These are phyloP conservation scores for Grapholita molesta DNA, from an alignment of 1,140 invertebrate species.

Conservation along the genomic window DNA sequence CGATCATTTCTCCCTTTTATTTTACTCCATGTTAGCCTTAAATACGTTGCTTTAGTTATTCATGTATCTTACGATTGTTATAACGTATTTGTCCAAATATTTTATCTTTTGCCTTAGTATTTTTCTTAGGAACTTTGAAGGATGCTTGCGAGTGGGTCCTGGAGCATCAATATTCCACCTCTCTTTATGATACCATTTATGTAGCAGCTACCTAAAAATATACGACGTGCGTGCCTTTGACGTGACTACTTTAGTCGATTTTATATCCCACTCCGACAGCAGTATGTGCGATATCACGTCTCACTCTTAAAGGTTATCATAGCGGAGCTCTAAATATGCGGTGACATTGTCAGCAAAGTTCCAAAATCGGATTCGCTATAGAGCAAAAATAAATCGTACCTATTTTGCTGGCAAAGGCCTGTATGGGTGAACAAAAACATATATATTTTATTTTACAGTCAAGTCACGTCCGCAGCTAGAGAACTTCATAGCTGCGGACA, in stretches of 20 bases:
- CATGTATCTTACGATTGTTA: neutral
- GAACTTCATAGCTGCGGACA: neutral
- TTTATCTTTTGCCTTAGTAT: neutral
- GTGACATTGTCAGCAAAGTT: neutral
- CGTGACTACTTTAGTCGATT: neutral
- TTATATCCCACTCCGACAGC: neutral
- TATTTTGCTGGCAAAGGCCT: slow-evolving; percentile 4
- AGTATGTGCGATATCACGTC: neutral
- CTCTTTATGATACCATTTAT: neutral
- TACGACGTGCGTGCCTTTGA: neutral
- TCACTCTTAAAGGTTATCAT: neutral
- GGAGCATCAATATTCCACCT: neutral
- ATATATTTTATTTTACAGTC: neutral
- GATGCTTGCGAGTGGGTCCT: neutral
- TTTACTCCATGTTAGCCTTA: too few relatives aligned
- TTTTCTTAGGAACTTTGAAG: neutral
- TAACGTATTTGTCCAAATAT: neutral
- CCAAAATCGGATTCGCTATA: neutral
- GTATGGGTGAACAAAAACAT: slow-evolving; percentile 9
- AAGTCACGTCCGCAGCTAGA: neutral
- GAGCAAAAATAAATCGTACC: neutral
- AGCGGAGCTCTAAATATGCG: neutral
- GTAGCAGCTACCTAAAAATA: neutral
- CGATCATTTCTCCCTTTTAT: too few relatives aligned
- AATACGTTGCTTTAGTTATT: too few relatives aligned